Percentiles rank a stretch among this genome's conserved stretches.
These are phyloP conservation scores for Listronotus bonariensis DNA, from an alignment of 1,140 invertebrate species.

Conservation along the genomic window DNA sequence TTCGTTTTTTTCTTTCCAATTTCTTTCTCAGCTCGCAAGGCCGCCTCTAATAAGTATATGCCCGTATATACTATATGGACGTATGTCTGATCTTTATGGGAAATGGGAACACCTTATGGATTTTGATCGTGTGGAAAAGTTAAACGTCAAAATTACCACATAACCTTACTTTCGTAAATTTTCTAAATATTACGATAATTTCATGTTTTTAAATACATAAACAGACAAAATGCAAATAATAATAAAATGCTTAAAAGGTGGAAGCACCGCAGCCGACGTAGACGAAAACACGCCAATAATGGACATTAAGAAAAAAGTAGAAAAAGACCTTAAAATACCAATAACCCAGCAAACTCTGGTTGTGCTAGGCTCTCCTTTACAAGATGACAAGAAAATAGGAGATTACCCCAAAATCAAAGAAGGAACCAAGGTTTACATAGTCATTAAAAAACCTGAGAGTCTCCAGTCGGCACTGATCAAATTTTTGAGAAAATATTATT, in stretches of 20 bases:
- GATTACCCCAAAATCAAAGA: constrained; percentile 60
- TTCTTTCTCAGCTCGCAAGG: too few relatives aligned
- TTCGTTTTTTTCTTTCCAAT: too few relatives aligned
- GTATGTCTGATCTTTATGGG: too few relatives aligned
- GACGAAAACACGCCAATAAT: constrained; percentile 54
- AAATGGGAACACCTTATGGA: too few relatives aligned
- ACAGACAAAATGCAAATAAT: constrained; percentile 56
- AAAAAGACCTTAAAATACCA: constrained; percentile 57
- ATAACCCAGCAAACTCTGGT: constrained; percentile 58
- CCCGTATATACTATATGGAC: too few relatives aligned
- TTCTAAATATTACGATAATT: too few relatives aligned
- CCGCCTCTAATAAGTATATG: too few relatives aligned
- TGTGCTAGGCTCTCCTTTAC: constrained; percentile 56
- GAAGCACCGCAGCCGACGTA: constrained; percentile 57
- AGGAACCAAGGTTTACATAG: constrained; percentile 58
- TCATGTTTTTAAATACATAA: too few relatives aligned
- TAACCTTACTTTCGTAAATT: too few relatives aligned
- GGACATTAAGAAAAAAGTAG: constrained; percentile 60
- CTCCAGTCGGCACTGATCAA: constrained; percentile 53
- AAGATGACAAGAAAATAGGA: constrained; percentile 57
- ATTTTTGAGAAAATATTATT: constrained; percentile 58
- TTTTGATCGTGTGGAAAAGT: too few relatives aligned
- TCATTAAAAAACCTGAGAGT: constrained; percentile 59
- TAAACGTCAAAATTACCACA: too few relatives aligned
- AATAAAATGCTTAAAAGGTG: constrained; percentile 59